These are phyloP conservation scores for Garrulus glandarius DNA, from an alignment of 2,797 vertebrate species.

Conservation along the genomic window DNA sequence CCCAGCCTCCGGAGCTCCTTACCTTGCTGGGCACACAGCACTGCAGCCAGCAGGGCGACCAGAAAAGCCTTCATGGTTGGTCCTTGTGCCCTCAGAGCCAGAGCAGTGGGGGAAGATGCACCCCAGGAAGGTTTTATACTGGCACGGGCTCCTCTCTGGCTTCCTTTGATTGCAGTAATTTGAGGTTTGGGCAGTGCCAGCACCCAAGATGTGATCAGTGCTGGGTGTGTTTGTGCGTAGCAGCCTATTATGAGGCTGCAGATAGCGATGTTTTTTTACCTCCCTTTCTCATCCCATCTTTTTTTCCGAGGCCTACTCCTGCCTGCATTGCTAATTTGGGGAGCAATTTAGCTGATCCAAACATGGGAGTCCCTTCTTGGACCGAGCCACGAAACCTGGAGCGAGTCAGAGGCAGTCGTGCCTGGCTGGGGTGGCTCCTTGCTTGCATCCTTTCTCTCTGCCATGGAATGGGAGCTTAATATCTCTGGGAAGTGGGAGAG, in stretches of 20 bases:
- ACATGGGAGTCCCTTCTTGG: not conserved
- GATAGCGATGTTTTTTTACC: not conserved
- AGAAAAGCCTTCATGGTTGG: slow-evolving; percentile 51
- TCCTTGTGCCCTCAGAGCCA: not conserved
- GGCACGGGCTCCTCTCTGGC: not conserved
- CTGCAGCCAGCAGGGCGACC: slow-evolving; percentile 22
- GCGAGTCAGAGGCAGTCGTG: not conserved
- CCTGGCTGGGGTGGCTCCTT: not conserved
- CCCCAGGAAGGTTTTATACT: slow-evolving; percentile 30
- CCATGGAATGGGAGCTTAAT: not conserved
- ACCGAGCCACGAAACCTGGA: not conserved
- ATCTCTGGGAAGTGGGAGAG: not conserved
- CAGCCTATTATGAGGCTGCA: not conserved
- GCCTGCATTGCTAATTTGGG: not conserved
- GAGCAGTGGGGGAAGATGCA: not conserved
- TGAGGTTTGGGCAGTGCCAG: not conserved
- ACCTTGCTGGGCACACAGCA: slow-evolving; percentile 51
- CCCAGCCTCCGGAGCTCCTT: not conserved
- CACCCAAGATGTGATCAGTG: not conserved
- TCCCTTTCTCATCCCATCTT: not conserved
- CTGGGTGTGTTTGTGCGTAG: slow-evolving; percentile 40
- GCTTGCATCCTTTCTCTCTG: not conserved
- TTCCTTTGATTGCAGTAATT: slow-evolving; percentile 29
- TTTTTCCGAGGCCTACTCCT: not conserved
- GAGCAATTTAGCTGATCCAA: not conserved